Conservation (phyloP, 2,797 vertebrate genomes). For the Australoheros facetus region DNA sequence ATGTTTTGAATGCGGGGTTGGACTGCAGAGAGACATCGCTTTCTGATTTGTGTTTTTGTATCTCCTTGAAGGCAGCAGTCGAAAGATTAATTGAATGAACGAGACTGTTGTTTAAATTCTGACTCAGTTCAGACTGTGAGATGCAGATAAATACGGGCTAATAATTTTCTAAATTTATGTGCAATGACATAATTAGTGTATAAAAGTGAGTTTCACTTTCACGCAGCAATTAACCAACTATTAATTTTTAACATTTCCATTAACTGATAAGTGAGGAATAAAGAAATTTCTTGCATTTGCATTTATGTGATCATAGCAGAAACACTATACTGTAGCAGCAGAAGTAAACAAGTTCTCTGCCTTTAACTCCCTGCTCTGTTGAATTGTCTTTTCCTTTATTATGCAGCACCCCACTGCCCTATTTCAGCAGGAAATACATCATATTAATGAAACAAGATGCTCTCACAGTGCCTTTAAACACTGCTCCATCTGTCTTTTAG, state of each 20-base stretch:
- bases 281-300: neutral
- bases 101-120: neutral
- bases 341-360: slow-evolving; percentile 3
- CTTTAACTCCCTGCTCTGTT: neutral
- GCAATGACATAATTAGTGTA: neutral
- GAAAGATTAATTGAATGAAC: neutral
- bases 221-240: neutral
- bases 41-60: neutral
- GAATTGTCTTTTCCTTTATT: slow-evolving; percentile 23
- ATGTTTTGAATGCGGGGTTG: neutral
- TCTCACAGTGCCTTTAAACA: slow-evolving; percentile 39
- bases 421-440: slow-evolving; percentile 36
- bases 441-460: slow-evolving; percentile 41
- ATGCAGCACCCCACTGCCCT: slow-evolving; percentile 7
- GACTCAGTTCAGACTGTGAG: neutral
- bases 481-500: slow-evolving; percentile 40
- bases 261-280: neutral
- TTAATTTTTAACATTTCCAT: neutral
- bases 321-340: neutral
- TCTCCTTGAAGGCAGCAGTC: fast-evolving
- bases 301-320: neutral
- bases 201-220: neutral
- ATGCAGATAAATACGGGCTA: neutral
- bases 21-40: neutral
- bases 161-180: neutral